phyloP scores from a whole-genome alignment of 2,888 invertebrate genomes.

The Archips crataeganus region DNA sequence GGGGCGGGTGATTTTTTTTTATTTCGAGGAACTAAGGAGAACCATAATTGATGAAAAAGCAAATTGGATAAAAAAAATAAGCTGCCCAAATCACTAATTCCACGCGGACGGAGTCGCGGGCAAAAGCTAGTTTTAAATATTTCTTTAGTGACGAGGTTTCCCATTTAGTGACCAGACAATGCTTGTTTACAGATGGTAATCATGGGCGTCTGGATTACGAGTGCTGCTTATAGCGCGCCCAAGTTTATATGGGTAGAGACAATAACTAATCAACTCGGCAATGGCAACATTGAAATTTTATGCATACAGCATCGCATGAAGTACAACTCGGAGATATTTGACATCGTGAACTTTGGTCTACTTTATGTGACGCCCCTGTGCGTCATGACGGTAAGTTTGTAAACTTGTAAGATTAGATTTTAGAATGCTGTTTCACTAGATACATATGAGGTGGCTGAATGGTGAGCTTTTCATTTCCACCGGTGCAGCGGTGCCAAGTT shows the following conservation, averaged over 20 bases:
- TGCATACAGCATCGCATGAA: slow-evolving; percentile 91
- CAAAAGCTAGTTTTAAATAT: no score
- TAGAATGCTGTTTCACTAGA: background rate
- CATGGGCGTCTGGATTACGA: slow-evolving; percentile 92
- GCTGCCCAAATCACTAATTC: no score
- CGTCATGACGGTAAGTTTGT: slow-evolving; percentile 90
- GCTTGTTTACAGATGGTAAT: slow-evolving; percentile 88
- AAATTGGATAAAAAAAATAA: no score
- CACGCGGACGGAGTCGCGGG: no score
- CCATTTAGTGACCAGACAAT: background rate
- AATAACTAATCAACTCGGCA: slow-evolving; percentile 86
- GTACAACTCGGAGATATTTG: slow-evolving; percentile 92
- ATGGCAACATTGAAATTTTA: slow-evolving; percentile 88
- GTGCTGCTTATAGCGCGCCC: slow-evolving; percentile 93
- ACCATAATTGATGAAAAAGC: no score
- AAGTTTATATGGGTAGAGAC: slow-evolving; percentile 94
- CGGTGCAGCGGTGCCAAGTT: background rate
- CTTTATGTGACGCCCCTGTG: slow-evolving; percentile 93
- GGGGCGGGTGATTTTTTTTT: no score
- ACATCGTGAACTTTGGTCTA: slow-evolving; percentile 93
- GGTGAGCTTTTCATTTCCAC: background rate
- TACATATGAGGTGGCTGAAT: background rate
- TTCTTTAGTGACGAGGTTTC: no score
- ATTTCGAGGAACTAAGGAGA: no score
- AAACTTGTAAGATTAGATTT: background rate